phyloP scores from a whole-genome alignment of 2,113 vertebrate species.

The Neodon shergylaensis region DNA sequence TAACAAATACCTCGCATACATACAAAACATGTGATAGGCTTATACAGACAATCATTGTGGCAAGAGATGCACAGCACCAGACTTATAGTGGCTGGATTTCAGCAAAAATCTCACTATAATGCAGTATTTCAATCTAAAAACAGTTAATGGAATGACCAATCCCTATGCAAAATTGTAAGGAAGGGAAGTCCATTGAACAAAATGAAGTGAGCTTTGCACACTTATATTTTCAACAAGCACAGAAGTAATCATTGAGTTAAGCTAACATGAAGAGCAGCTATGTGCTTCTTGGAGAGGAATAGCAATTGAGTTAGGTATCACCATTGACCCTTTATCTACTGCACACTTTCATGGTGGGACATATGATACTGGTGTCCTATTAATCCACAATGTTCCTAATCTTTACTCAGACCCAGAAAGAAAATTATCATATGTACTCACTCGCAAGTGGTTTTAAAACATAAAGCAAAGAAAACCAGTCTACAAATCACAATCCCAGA shows the following conservation, averaged over 20 bases:
- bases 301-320: not conserved
- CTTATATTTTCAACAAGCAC: slow-evolving; percentile 21
- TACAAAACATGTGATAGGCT: not conserved
- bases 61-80: slow-evolving; percentile 59
- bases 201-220: not conserved
- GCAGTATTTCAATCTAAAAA: slow-evolving; percentile 52
- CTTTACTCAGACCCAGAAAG: not conserved
- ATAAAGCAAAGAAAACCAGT: too few relatives aligned
- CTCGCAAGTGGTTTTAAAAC: too few relatives aligned
- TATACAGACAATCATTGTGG: slow-evolving; percentile 17
- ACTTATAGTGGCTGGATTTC: slow-evolving; percentile 66
- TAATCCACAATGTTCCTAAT: not conserved
- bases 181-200: slow-evolving; percentile 20
- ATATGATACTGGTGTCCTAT: not conserved
- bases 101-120: slow-evolving; percentile 63
- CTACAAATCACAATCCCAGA: too few relatives aligned
- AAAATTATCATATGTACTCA: too few relatives aligned
- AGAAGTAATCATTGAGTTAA: not conserved
- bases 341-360: not conserved
- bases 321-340: not conserved
- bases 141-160: slow-evolving; percentile 51
- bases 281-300: not conserved
- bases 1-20: not conserved
- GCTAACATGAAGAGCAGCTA: not conserved
- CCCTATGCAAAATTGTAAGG: slow-evolving; percentile 29